Evolutionary conservation across 1,140 invertebrate genomes (phyloP).

Genomic region (Drosophila erecta): DNA sequence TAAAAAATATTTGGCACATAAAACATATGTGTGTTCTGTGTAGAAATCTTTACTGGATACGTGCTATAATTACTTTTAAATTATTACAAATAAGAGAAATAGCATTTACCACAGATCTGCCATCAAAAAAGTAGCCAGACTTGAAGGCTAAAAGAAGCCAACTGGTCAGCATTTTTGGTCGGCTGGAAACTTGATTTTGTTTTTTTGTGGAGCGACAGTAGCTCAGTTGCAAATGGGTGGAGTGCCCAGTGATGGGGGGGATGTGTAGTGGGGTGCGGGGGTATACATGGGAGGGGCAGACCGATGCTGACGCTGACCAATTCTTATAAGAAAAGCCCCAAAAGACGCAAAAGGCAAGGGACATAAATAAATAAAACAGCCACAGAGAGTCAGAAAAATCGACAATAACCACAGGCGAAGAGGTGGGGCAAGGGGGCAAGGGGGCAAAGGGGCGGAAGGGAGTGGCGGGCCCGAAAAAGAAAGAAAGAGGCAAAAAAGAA

Average conservation of each 20-base stretch:
- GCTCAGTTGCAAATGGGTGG: slow-evolving; percentile 31
- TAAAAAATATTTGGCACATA: too few species aligned
- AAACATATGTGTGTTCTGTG: too few species aligned
- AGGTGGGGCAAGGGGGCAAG: not conserved
- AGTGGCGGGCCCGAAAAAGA: slow-evolving; percentile 17
- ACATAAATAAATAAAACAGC: slow-evolving; percentile 77
- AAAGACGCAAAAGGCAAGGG: slow-evolving; percentile 55
- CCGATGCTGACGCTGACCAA: slow-evolving; percentile 57
- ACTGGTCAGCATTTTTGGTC: slow-evolving; percentile 4
- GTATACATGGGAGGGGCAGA: slow-evolving; percentile 18
- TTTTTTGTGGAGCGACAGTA: slow-evolving; percentile 59
- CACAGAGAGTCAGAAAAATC: slow-evolving; percentile 50
- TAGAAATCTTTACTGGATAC: too few species aligned
- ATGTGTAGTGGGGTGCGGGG: too few species aligned
- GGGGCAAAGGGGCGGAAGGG: not conserved
- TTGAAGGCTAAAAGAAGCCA: not conserved
- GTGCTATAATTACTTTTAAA: too few species aligned
- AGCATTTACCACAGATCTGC: too few species aligned
- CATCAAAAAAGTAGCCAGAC: slow-evolving; percentile 4
- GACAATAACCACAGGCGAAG: slow-evolving; percentile 34
- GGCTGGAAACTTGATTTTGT: slow-evolving; percentile 68
- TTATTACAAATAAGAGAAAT: too few species aligned
- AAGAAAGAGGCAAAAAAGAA: slow-evolving; percentile 50
- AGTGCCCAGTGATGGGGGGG: not conserved
- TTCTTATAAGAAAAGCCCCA: slow-evolving; percentile 75